These are phyloP conservation scores for Venusia cambrica DNA, from an alignment of 2,888 invertebrate species.

Conservation along the genomic window DNA sequence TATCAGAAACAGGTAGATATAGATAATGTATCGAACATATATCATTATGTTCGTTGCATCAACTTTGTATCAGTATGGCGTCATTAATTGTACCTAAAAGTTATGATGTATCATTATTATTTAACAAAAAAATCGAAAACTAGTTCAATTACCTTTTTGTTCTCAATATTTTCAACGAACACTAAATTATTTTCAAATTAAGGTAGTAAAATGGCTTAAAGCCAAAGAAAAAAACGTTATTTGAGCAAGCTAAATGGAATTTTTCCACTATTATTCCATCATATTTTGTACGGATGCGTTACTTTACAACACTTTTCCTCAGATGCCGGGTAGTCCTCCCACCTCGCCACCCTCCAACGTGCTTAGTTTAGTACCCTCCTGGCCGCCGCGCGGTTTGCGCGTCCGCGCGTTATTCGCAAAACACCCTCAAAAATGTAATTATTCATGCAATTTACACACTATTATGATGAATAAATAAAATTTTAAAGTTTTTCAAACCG, in stretches of 20 bases:
- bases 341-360: constrained; percentile 25
- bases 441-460: constrained; percentile 15
- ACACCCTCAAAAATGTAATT: constrained; percentile 41
- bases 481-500: constrained; percentile 25
- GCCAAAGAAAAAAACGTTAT: too few species aligned
- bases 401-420: constrained; percentile 46
- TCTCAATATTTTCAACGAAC: too few species aligned
- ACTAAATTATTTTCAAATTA: too few species aligned
- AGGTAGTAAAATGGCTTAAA: too few species aligned
- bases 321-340: constrained; percentile 38
- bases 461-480: constrained; percentile 16
- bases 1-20: too few species aligned
- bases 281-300: not conserved
- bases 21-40: too few species aligned
- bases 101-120: too few species aligned
- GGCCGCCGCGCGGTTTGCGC: constrained; percentile 68
- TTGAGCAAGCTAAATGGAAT: not conserved
- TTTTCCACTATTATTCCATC: not conserved
- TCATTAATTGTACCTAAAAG: too few species aligned
- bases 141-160: too few species aligned
- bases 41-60: too few species aligned
- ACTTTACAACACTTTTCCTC: constrained; percentile 29
- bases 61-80: too few species aligned
- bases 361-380: constrained; percentile 61
- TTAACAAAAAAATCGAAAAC: too few species aligned